Evolutionary conservation across 2,888 invertebrate genomes (phyloP), one percentile per base, ranked within the genome.

Genomic region (Eupsilia transversa): DNA sequence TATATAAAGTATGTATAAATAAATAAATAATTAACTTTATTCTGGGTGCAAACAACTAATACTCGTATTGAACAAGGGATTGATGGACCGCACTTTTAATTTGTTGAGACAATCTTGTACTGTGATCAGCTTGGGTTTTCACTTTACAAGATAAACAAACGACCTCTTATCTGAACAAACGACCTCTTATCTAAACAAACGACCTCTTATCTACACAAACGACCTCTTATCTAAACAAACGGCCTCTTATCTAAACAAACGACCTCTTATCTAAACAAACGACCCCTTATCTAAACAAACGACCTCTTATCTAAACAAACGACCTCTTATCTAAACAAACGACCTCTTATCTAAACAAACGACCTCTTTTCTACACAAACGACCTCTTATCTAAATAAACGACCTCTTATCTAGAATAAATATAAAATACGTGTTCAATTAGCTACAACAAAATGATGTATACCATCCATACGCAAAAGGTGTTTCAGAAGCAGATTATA

Each of bases 21-120:
- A n/a, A n/a, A n/a, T n/a, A n/a, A n/a, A n/a, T n/a, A 43, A 43
- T 17, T 17, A 17, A 43, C 52, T 56, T 54, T 69, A 64, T 63
- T 43, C 27, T 63, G 41, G 17, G 30, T 23, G 49, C 35, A n/a
- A 60, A 77, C 56, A 74, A 72, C 72, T 7, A 57, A 23, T 46
- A 63, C 33, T 59, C 4, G 52, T 61, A 73, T 63, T 83, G 67
- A 59, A 65, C 56, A 56, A 38, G 71, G 59, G 61, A 83, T 79
- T 72, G 61, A 77, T 77, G 49, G 59, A 70, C 33, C 61, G n/a
- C 30, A 52, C 30, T 43, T 66, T n/a, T 66, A 60, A 74, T 74
- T 74, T 74, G 74, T 70, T 77, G 68, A 63, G 43, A 72, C 71
- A 59, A 66, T 69, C 30, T 77, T 66, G 59, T 61, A 27, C 14